These are phyloP conservation scores for Syrphus vitripennis DNA, from an alignment of 2,888 invertebrate species.

Conservation along the genomic window DNA sequence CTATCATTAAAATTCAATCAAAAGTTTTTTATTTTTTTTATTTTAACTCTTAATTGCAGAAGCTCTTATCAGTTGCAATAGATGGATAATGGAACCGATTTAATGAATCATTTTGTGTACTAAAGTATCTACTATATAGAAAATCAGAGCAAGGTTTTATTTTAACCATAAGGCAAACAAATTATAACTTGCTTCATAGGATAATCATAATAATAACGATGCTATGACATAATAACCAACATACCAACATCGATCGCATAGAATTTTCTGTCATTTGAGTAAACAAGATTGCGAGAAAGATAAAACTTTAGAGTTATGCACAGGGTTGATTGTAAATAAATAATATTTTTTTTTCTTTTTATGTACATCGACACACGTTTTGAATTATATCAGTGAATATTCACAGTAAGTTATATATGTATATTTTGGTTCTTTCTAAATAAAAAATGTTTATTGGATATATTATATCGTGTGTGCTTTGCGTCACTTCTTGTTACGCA, in stretches of 20 bases:
- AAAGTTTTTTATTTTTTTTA: not conserved
- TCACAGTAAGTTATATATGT: not conserved
- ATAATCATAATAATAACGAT: conserved; percentile 7
- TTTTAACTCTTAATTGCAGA: conserved; percentile 33
- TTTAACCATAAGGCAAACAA: not conserved
- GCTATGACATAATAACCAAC: conserved; percentile 53
- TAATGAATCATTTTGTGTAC: conserved; percentile 8
- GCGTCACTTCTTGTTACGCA: conserved; percentile 29
- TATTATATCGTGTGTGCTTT: not conserved
- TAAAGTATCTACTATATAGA: not conserved
- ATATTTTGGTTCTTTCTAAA: not conserved
- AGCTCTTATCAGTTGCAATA: conserved; percentile 50
- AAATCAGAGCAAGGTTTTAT: conserved; percentile 1
- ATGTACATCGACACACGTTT: not conserved
- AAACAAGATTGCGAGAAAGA: not conserved
- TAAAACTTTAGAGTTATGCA: not conserved
- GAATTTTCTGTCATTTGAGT: conserved; percentile 46
- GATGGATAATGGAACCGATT: conserved; percentile 14
- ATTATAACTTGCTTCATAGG: not conserved
- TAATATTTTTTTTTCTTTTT: not conserved
- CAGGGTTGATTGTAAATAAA: not conserved
- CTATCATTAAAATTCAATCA: conserved; percentile 46
- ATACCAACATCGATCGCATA: too few relatives aligned
- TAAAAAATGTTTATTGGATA: conserved; percentile 7
- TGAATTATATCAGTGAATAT: not conserved